These are phyloP conservation scores for Otus sunia DNA, from an alignment of 2,113 vertebrate genomes.

Conservation along the genomic window DNA sequence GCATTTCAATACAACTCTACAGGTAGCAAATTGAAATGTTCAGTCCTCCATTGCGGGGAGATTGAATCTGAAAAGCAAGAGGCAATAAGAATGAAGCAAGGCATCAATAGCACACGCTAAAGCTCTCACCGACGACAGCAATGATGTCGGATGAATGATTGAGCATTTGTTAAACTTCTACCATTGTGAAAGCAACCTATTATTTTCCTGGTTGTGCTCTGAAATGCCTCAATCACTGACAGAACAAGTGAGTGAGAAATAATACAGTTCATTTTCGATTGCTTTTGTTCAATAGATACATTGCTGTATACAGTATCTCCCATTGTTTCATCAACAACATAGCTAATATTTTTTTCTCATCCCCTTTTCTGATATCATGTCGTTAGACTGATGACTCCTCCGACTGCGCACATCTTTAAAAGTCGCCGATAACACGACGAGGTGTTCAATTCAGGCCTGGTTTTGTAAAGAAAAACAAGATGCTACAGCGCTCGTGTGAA, in stretches of 20 bases:
- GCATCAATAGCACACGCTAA: conserved; percentile 53
- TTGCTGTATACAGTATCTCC: background rate
- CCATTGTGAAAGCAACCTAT: conserved; percentile 77
- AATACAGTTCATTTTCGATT: conserved; percentile 76
- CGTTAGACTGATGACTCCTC: background rate
- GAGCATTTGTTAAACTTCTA: conserved; percentile 80
- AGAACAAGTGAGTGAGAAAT: conserved; percentile 77
- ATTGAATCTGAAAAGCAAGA: conserved; percentile 72
- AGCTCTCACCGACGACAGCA: conserved; percentile 54
- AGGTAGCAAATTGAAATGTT: conserved; percentile 77
- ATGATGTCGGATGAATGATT: conserved; percentile 60
- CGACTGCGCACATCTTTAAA: background rate
- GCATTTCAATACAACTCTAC: conserved; percentile 48
- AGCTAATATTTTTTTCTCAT: background rate
- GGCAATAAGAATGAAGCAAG: conserved; percentile 57
- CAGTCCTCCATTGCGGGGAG: conserved; percentile 61
- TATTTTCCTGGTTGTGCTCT: conserved; percentile 74
- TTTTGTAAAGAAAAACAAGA: background rate
- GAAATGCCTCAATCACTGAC: conserved; percentile 80
- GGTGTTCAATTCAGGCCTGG: background rate
- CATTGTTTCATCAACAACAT: conserved; percentile 31
- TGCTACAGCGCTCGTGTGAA: background rate
- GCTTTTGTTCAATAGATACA: conserved; percentile 32
- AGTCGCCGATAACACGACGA: background rate
- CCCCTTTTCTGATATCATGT: background rate